These are phyloP conservation scores for Ochotona curzoniae DNA, from an alignment of 2,113 vertebrate genomes.

Conservation along the genomic window DNA sequence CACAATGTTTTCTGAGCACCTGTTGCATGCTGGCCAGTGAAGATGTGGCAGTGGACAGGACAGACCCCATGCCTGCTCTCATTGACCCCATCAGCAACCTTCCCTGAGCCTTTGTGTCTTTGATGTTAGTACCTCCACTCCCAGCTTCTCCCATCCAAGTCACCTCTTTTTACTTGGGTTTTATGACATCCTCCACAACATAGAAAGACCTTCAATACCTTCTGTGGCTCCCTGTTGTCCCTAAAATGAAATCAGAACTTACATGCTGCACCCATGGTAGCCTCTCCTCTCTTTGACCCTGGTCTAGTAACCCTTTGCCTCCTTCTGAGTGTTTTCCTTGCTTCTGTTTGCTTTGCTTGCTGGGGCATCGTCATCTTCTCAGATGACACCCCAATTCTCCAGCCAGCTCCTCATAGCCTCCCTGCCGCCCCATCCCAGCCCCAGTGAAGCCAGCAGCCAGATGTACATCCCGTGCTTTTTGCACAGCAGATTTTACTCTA, in stretches of 20 bases:
- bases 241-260: neutral
- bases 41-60: too few species aligned
- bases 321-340: neutral
- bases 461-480: fast-evolving
- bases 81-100: neutral
- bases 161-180: neutral
- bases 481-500: neutral
- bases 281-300: neutral
- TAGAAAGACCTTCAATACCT: neutral
- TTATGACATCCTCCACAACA: neutral
- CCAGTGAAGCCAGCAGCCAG: neutral
- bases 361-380: neutral
- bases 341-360: neutral
- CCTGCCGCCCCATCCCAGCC: neutral
- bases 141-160: neutral
- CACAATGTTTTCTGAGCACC: neutral
- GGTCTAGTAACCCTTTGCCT: too few species aligned
- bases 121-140: neutral
- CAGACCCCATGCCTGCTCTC: neutral
- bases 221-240: neutral
- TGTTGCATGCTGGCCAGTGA: neutral
- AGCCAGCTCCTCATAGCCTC: too few species aligned
- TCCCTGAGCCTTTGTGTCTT: neutral
- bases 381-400: neutral
- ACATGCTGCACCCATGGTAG: fast-evolving